phyloP scores from a whole-genome alignment of 2,113 vertebrate species.

The Lepisosteus oculatus region DNA sequence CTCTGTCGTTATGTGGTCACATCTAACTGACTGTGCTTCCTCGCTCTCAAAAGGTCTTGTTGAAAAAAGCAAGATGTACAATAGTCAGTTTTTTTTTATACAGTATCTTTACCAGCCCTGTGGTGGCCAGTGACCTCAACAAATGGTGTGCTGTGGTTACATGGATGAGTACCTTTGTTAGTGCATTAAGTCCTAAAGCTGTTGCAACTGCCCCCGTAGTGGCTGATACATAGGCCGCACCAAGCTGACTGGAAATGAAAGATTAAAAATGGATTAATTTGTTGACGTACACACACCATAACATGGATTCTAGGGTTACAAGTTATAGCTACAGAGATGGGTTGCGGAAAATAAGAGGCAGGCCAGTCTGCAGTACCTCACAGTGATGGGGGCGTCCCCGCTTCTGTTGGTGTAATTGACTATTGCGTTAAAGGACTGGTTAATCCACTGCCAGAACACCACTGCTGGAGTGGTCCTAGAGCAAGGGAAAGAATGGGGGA shows the following conservation, averaged over 20 bases:
- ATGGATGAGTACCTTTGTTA: conserved; percentile 84
- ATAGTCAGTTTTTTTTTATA: no score
- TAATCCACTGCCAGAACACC: conserved; percentile 97
- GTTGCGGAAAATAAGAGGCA: no score
- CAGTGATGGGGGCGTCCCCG: conserved; percentile 87
- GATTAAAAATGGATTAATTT: conserved; percentile 30
- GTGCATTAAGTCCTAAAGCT: conserved; percentile 90
- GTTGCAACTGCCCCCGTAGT: conserved; percentile 92
- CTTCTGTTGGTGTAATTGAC: conserved; percentile 97
- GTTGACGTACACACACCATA: background rate
- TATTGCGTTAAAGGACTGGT: conserved; percentile 97
- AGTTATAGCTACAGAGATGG: background rate
- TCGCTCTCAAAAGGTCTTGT: no score
- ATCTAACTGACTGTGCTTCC: no score
- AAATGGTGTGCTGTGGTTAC: conserved; percentile 31
- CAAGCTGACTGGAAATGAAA: conserved; percentile 82
- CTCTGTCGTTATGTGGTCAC: no score
- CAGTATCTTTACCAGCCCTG: no score
- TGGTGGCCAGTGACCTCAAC: conserved; percentile 17
- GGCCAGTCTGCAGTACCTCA: conserved; percentile 58
- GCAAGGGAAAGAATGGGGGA: conserved; percentile 16
- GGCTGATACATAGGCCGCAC: conserved; percentile 91
- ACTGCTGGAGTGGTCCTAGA: conserved; percentile 89
- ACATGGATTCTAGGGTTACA: conserved; percentile 1
- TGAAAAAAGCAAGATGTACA: no score